phyloP scores from a whole-genome alignment of 2,888 invertebrate genomes.

The Idaea dimidiata region DNA sequence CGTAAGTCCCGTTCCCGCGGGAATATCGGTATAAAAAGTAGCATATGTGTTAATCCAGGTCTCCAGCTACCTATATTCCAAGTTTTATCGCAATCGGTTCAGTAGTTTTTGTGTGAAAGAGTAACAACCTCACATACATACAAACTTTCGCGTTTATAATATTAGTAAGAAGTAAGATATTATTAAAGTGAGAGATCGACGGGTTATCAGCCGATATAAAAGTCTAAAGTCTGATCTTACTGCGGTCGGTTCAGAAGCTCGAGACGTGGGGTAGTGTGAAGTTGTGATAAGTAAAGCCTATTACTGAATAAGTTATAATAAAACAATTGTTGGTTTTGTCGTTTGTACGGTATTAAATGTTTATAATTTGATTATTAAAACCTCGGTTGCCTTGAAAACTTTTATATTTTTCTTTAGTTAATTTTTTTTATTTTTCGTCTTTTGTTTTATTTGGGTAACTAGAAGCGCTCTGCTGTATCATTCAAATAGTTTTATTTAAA shows the following conservation, averaged over 20 bases:
- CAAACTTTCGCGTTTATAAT: too few relatives aligned
- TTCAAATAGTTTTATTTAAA: too few relatives aligned
- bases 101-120: too few relatives aligned
- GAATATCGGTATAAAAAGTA: too few relatives aligned
- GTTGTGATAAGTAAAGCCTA: conserved; percentile 37
- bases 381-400: conserved; percentile 16
- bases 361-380: conserved; percentile 32
- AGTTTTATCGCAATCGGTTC: too few relatives aligned
- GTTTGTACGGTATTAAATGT: conserved; percentile 33
- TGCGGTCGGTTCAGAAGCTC: conserved; percentile 14
- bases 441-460: too few relatives aligned
- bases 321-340: conserved; percentile 40
- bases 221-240: not conserved
- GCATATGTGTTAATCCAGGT: too few relatives aligned
- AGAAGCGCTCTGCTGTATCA: too few relatives aligned
- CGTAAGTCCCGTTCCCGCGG: too few relatives aligned
- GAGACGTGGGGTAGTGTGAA: conserved; percentile 34
- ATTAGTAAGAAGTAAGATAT: too few relatives aligned
- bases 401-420: conserved; percentile 11
- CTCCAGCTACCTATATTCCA: too few relatives aligned
- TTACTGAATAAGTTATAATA: conserved; percentile 36
- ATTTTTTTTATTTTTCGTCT: not conserved
- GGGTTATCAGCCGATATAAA: not conserved
- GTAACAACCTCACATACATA: too few relatives aligned
- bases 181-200: not conserved